Percentiles rank a stretch among this genome's conserved stretches.
These are phyloP conservation scores for Cervus canadensis DNA, from an alignment of 2,113 vertebrate genomes.

Conservation along the genomic window DNA sequence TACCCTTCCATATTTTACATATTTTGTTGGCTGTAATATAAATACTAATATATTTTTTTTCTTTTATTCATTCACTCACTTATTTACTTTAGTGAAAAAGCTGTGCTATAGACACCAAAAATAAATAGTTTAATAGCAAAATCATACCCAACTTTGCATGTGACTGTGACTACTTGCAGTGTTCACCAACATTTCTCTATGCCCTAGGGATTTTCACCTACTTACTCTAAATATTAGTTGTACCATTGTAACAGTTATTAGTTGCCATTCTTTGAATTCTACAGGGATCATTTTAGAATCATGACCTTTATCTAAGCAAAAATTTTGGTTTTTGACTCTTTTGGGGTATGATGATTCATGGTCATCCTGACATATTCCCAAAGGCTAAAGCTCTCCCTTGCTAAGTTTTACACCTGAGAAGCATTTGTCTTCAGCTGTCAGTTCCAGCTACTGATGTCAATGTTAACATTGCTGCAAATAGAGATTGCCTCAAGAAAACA, in stretches of 20 bases:
- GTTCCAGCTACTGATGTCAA: conserved; percentile 39
- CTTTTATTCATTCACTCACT: neutral
- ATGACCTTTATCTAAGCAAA: neutral
- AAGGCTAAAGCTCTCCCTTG: neutral
- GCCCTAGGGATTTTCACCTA: neutral
- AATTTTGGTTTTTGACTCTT: neutral
- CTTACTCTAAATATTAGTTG: neutral
- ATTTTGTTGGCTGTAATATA: neutral
- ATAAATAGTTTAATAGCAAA: neutral
- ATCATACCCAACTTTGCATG: neutral
- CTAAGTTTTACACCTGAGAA: neutral
- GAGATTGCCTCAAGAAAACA: conserved; percentile 58
- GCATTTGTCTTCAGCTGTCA: conserved; percentile 57
- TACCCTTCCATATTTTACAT: neutral
- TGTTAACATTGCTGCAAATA: conserved; percentile 58
- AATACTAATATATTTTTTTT: neutral
- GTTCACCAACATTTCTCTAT: neutral
- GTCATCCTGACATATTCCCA: conserved; percentile 37
- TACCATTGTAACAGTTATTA: neutral
- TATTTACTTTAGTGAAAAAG: neutral
- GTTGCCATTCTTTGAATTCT: neutral
- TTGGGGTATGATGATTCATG: neutral
- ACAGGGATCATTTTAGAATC: neutral
- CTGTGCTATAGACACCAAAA: neutral
- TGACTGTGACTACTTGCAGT: neutral